A percentile compares a stretch with the other conserved stretches of the same genome.
Evolutionary conservation across 1,140 invertebrate species (phyloP).

Genomic region (Aphidius gifuensis): DNA sequence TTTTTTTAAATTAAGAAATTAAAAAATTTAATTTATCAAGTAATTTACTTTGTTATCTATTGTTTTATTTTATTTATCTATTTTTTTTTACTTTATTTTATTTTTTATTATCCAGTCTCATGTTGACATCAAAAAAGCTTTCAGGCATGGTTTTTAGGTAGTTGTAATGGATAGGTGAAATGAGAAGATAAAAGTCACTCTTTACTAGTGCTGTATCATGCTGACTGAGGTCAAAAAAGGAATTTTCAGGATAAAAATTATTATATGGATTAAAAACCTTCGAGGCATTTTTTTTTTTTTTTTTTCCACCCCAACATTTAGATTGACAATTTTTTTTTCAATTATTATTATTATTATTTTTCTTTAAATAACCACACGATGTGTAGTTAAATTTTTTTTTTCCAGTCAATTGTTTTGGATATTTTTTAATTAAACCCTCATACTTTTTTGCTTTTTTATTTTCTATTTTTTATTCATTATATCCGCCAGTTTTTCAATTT

Average conservation of each 20-base stretch:
- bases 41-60: neutral
- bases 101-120: neutral
- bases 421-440: too few relatives aligned
- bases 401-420: too few relatives aligned
- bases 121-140: conserved; percentile 5
- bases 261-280: conserved; percentile 6
- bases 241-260: neutral
- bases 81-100: neutral
- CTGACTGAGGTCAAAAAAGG: neutral
- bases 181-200: neutral
- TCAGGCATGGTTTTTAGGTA: conserved; percentile 5
- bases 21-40: too few relatives aligned
- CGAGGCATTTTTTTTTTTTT: neutral
- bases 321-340: conserved; percentile 9
- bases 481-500: neutral
- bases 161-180: conserved; percentile 4
- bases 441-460: neutral
- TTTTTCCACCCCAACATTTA: neutral
- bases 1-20: too few relatives aligned
- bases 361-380: too few relatives aligned
- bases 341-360: neutral
- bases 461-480: conserved; percentile 3
- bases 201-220: neutral
- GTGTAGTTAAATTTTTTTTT: too few relatives aligned
- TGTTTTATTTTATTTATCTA: neutral